phyloP scores from a whole-genome alignment of 2,888 invertebrate genomes.

The Oxyteleia sp. region DNA sequence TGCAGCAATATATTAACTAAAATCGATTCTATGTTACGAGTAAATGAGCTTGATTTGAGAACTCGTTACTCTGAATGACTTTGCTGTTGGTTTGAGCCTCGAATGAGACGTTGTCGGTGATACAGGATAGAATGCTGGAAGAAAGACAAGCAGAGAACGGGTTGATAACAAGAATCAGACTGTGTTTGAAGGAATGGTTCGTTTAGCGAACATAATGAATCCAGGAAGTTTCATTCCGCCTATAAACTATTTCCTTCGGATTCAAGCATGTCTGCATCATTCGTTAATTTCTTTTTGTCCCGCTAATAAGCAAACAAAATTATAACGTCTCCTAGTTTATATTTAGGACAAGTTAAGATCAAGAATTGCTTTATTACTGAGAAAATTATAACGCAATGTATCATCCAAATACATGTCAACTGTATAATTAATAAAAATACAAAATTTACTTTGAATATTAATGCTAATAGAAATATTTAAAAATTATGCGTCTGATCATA shows the following conservation, averaged over 20 bases:
- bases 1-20: conserved; percentile 39
- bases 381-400: too few species aligned
- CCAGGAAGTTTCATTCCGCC: conserved; percentile 67
- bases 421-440: too few species aligned
- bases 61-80: conserved; percentile 54
- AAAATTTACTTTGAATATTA: too few species aligned
- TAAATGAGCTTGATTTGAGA: conserved; percentile 62
- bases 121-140: conserved; percentile 50
- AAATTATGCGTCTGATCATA: too few species aligned
- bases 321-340: conserved; percentile 52
- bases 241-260: conserved; percentile 61
- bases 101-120: conserved; percentile 64
- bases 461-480: too few species aligned
- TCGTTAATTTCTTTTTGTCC: conserved; percentile 65
- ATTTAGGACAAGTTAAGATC: conserved; percentile 28
- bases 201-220: conserved; percentile 66
- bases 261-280: conserved; percentile 58
- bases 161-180: conserved; percentile 68
- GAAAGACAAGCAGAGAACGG: conserved; percentile 64
- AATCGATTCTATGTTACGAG: conserved; percentile 59
- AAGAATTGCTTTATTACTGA: too few species aligned
- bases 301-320: conserved; percentile 72
- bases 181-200: conserved; percentile 70
- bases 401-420: too few species aligned
- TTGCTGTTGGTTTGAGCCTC: conserved; percentile 51